Evolutionary conservation across 2,888 invertebrate species (phyloP), one percentile per base, ranked within the genome.

Genomic region (Archips xylosteana): DNA sequence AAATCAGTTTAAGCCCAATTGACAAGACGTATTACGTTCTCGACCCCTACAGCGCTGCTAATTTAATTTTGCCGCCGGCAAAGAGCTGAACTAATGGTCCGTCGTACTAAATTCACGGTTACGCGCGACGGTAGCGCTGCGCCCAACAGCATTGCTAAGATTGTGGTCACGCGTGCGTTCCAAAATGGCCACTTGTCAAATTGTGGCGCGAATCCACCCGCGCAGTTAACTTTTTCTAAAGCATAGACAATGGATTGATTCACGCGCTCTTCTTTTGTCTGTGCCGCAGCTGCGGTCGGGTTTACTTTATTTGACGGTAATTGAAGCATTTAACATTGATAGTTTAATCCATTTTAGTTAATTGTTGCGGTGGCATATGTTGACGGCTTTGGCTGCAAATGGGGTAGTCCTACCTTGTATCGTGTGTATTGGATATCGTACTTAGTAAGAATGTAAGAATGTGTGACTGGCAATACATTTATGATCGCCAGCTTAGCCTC

Each of bases 1-100:
- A 87, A 91, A 92, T 92, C 92, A 89, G 90, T 91, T 91, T 89
- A 88, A 88, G 89, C 89, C 85, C 91, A 89, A 92, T 93, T 91
- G 92, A 91, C 92, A 92, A 89, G 90, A 89, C 85, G 82, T 87
- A 88, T 88, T 86, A 86, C 85, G 77, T 77, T 80, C 77, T 79
- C 81, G 82, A 84, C 85, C 85, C 86, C 79, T 76, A 64, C 47
- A 72, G 42, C 42, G 64, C 72, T 65, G 71, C 71, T 59, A 70
- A 68, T 69, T 63, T 64, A 73, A 59, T 15, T 59, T 13, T 42
- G 39, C 63, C 63, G 42, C n/a, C 54, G 68, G 68, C 68, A 8
- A 69, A 64, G 39, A 61, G 15, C 39, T 13, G 63, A 42, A 64
- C 49, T 64, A 68, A 42, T 36, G 10, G 10, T n/a, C 0, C 23